phyloP scores from a whole-genome alignment of 1,140 invertebrate genomes.

The Psilanteris sp. region DNA sequence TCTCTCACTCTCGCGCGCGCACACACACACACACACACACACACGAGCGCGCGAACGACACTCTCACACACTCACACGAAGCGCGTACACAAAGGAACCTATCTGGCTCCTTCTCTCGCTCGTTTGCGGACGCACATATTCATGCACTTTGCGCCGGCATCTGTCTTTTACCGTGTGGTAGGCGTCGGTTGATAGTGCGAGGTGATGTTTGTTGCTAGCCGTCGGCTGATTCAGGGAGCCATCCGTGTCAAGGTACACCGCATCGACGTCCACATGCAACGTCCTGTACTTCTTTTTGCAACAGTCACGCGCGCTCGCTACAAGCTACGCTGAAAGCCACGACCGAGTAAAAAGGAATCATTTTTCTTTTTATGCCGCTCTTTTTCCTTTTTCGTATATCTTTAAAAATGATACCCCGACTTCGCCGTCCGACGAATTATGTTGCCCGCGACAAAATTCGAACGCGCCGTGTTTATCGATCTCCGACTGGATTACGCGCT shows the following conservation, averaged over 20 bases:
- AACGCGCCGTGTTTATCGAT: too few species aligned
- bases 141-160: constrained; percentile 45
- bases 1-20: too few species aligned
- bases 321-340: constrained; percentile 9
- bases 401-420: too few species aligned
- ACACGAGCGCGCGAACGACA: too few species aligned
- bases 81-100: constrained; percentile 23
- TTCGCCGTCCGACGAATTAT: not conserved
- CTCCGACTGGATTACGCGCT: too few species aligned
- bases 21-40: constrained; percentile 13
- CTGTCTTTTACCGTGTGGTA: constrained; percentile 68
- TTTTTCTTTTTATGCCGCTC: constrained; percentile 2
- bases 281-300: constrained; percentile 73
- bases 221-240: constrained; percentile 79
- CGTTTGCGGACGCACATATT: constrained; percentile 12
- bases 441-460: too few species aligned
- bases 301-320: constrained; percentile 62
- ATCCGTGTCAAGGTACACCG: constrained; percentile 81
- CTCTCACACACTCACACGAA: not conserved
- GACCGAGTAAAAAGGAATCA: not conserved
- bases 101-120: constrained; percentile 18
- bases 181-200: constrained; percentile 78
- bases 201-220: constrained; percentile 75
- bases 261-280: constrained; percentile 76
- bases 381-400: too few species aligned